These are phyloP conservation scores for Panopea generosa DNA, from an alignment of 2,888 invertebrate species.

Conservation along the genomic window DNA sequence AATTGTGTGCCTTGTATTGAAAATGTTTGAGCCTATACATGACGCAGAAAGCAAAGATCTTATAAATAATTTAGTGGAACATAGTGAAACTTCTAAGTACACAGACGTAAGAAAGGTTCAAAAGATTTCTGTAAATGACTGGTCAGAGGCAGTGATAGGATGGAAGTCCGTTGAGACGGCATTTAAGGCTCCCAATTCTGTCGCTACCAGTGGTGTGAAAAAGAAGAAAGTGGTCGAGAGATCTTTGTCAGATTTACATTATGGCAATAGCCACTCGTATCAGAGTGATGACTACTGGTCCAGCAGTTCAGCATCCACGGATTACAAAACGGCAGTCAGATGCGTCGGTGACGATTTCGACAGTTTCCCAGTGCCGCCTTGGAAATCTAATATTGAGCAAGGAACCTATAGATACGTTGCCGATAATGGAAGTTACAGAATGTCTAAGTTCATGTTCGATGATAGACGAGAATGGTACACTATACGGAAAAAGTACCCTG, in stretches of 20 bases:
- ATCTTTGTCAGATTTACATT: constrained; percentile 48
- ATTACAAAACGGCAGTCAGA: constrained; percentile 57
- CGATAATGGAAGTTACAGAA: constrained; percentile 78
- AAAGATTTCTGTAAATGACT: constrained; percentile 58
- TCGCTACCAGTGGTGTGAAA: constrained; percentile 33
- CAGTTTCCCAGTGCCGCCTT: constrained; percentile 63
- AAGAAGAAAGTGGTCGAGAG: constrained; percentile 55
- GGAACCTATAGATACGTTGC: constrained; percentile 78
- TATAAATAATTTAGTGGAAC: constrained; percentile 49
- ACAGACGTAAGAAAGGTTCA: constrained; percentile 43
- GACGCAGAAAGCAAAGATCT: constrained; percentile 57
- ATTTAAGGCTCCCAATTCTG: constrained; percentile 38
- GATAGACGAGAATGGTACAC: constrained; percentile 71
- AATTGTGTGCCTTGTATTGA: background rate
- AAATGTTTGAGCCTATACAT: constrained; percentile 45
- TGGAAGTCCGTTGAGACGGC: constrained; percentile 67
- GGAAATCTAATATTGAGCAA: constrained; percentile 80
- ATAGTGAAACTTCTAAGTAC: constrained; percentile 60
- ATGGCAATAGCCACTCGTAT: constrained; percentile 29
- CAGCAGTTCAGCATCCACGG: constrained; percentile 31
- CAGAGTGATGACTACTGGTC: constrained; percentile 58
- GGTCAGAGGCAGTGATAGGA: constrained; percentile 71
- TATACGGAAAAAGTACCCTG: constrained; percentile 61
- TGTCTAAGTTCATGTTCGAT: constrained; percentile 71
- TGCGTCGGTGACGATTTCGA: constrained; percentile 73